Evolutionary conservation across 2,888 invertebrate genomes (phyloP), one percentile per base, ranked within the genome.

Genomic region (Andrena bucephala): DNA sequence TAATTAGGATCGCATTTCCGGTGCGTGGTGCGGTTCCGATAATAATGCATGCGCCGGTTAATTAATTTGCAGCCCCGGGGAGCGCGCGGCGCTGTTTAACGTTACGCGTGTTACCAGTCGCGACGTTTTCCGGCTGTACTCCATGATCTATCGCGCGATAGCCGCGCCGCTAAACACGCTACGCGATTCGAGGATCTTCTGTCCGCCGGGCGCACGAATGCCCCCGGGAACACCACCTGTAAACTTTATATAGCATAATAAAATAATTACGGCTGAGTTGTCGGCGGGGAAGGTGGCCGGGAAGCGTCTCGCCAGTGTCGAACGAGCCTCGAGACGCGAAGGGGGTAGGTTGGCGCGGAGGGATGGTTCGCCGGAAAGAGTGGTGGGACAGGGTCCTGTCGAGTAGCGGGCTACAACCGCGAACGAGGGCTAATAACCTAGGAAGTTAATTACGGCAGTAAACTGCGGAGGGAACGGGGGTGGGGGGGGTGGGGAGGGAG

Each of bases 361-460:
- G 66, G 42, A 65, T 59, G 31, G 27, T 73, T 52, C 54, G n/a
- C 54, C 8, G 81, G 36, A 66, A 74, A 77, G 75, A 77, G 72
- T 67, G 48, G 75, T 24, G 78, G 65, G 77, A 81, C 76, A 31
- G 77, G 69, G 69, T 81, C 68, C 69, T 72, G 60, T 62, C 52
- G 75, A 79, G 80, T 60, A 74, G 75, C 67, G 48, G 62, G 81
- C 62, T 63, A 67, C 77, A 52, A 69, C 84, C 77, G 77, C 83
- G 89, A 86, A 86, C 81, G 79, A 88, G 78, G 89, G 85, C 85
- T 88, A 89, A 91, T 91, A 91, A 89, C 89, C 87, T 83, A 79
- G 89, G 88, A 90, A 91, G 92, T 91, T 92, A 92, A 92, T 92
- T 92, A 90, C 88, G 85, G 85, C 87, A 85, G 89, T 91, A 91